phyloP scores from a whole-genome alignment of 2,797 vertebrate species.

The Calcarius lapponicus region DNA sequence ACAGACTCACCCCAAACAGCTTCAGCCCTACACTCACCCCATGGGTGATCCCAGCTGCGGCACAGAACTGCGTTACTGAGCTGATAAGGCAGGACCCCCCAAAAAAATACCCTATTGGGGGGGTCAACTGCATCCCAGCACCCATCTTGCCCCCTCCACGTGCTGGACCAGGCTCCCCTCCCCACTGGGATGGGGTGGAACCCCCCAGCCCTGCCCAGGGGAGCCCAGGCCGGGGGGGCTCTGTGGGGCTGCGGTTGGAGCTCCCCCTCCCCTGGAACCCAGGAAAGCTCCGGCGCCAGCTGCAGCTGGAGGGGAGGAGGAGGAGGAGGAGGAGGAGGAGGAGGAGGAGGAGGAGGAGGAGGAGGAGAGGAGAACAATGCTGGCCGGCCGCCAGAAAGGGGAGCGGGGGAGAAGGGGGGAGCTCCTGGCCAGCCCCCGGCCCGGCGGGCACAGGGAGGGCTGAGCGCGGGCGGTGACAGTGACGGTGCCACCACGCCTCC shows the following conservation, averaged over 20 bases:
- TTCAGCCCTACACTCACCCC: background rate
- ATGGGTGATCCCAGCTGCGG: no score
- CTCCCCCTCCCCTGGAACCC: background rate
- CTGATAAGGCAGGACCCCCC: no score
- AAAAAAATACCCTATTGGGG: background rate
- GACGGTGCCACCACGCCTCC: no score
- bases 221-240: background rate
- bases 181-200: background rate
- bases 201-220: background rate
- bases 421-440: background rate
- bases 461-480: background rate
- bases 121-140: background rate
- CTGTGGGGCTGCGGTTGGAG: background rate
- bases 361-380: background rate
- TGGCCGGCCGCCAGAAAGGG: background rate
- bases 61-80: no score
- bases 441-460: background rate
- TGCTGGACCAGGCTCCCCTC: no score
- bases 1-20: background rate
- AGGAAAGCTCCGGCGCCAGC: background rate
- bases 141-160: no score
- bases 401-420: background rate
- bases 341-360: background rate
- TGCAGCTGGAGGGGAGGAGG: background rate
- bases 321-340: background rate